Conservation (phyloP, 2,888 invertebrate genomes). For the Drosophila mayaguana region DNA sequence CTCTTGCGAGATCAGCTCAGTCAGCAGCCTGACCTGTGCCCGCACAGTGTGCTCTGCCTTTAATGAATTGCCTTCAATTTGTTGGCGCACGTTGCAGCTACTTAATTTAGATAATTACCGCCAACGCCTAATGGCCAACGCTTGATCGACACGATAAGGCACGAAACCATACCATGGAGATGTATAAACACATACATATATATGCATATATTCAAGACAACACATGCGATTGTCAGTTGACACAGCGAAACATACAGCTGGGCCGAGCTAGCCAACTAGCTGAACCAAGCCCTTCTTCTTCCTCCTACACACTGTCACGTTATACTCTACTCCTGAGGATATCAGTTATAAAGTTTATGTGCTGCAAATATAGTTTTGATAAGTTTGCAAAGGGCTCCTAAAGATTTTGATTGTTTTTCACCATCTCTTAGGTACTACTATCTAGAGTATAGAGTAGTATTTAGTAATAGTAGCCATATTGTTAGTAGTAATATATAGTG, state of each 20-base stretch:
- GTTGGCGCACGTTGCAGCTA: constrained; percentile 40
- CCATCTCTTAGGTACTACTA: background rate
- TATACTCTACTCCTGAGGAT: background rate
- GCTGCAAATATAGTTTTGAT: no score
- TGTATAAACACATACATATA: background rate
- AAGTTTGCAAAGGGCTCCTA: no score
- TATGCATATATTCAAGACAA: background rate
- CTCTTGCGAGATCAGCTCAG: constrained; percentile 17
- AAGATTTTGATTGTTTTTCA: no score
- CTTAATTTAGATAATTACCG: constrained; percentile 75
- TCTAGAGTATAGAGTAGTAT: background rate
- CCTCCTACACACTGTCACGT: constrained; percentile 57
- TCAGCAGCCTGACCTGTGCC: constrained; percentile 15
- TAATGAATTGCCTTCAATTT: constrained; percentile 73
- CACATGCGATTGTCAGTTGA: constrained; percentile 13
- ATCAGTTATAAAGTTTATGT: no score
- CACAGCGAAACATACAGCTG: background rate
- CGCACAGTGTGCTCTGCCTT: constrained; percentile 24
- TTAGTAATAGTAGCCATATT: no score
- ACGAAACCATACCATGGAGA: constrained; percentile 33
- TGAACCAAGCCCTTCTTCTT: constrained; percentile 44
- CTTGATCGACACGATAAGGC: constrained; percentile 68
- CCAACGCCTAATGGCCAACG: constrained; percentile 55
- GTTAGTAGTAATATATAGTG: background rate
- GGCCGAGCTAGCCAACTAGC: constrained; percentile 4